phyloP scores from a whole-genome alignment of 2,888 invertebrate genomes.

The Panzeria rudis region DNA sequence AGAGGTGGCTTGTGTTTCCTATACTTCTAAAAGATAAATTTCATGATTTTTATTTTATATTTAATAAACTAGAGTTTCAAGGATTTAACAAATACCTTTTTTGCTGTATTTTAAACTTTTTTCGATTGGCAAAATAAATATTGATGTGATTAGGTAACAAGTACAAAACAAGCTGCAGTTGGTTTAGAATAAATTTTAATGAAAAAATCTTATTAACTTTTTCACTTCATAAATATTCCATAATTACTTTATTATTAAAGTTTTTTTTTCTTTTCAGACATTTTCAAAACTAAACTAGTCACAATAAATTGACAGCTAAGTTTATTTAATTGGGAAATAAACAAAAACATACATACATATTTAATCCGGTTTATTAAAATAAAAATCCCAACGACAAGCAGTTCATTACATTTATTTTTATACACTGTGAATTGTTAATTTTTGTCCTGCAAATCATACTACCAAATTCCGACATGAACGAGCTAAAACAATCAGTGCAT shows the following conservation, averaged over 20 bases:
- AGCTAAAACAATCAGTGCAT: slow-evolving; percentile 64
- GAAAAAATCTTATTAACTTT: background rate
- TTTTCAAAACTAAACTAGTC: slow-evolving; percentile 52
- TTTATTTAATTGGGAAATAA: slow-evolving; percentile 53
- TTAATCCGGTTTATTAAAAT: slow-evolving; percentile 25
- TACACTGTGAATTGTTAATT: slow-evolving; percentile 8
- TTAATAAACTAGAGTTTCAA: background rate
- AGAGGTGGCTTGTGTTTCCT: slow-evolving; percentile 43
- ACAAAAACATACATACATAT: background rate
- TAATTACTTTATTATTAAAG: slow-evolving; percentile 27
- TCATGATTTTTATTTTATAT: slow-evolving; percentile 6
- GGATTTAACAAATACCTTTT: background rate
- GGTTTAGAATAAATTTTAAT: background rate
- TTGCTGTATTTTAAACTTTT: background rate
- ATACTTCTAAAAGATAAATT: slow-evolving; percentile 37
- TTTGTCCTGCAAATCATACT: slow-evolving; percentile 26
- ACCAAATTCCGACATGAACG: slow-evolving; percentile 60
- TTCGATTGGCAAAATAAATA: background rate
- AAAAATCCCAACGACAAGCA: background rate
- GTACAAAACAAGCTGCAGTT: background rate
- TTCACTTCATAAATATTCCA: background rate
- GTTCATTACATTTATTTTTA: slow-evolving; percentile 42
- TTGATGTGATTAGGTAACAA: background rate
- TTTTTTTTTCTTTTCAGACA: background rate
- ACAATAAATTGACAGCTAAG: slow-evolving; percentile 58